Conservation (phyloP, 2,888 invertebrate species). For the Melinaea marsaeus region DNA sequence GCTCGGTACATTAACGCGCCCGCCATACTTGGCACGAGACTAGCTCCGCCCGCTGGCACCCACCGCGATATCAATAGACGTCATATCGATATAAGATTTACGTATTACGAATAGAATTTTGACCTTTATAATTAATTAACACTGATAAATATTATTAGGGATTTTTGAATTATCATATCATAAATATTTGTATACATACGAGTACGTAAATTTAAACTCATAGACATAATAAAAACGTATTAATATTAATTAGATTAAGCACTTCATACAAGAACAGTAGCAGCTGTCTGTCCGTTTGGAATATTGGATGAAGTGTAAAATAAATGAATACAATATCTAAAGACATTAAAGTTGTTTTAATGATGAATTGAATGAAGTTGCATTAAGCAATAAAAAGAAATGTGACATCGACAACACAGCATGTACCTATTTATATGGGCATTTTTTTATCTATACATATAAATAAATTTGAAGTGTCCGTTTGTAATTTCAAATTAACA, state of each 20-base stretch:
- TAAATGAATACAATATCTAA: slow-evolving; percentile 21
- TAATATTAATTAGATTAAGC: slow-evolving; percentile 14
- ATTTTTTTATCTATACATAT: too few species aligned
- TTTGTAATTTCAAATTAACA: too few species aligned
- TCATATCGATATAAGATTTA: slow-evolving; percentile 47
- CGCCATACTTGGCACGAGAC: slow-evolving; percentile 73
- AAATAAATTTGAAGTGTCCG: too few species aligned
- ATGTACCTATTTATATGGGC: too few species aligned
- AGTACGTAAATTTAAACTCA: neutral
- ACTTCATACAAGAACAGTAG: slow-evolving; percentile 15
- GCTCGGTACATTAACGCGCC: slow-evolving; percentile 73
- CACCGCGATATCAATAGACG: slow-evolving; percentile 55
- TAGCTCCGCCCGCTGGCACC: slow-evolving; percentile 66
- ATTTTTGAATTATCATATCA: too few species aligned
- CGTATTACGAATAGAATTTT: slow-evolving; percentile 28
- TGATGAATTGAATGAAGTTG: slow-evolving; percentile 10
- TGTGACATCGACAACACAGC: neutral
- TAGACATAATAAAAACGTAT: slow-evolving; percentile 11
- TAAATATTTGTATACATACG: neutral
- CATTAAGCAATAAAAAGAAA: neutral
- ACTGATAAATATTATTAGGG: too few species aligned
- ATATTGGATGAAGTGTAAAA: slow-evolving; percentile 19
- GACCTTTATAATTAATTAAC: too few species aligned
- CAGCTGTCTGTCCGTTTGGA: slow-evolving; percentile 23
- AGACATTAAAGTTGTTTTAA: slow-evolving; percentile 18